phyloP scores from a whole-genome alignment of 2,797 vertebrate species.

The Malurus splendens region DNA sequence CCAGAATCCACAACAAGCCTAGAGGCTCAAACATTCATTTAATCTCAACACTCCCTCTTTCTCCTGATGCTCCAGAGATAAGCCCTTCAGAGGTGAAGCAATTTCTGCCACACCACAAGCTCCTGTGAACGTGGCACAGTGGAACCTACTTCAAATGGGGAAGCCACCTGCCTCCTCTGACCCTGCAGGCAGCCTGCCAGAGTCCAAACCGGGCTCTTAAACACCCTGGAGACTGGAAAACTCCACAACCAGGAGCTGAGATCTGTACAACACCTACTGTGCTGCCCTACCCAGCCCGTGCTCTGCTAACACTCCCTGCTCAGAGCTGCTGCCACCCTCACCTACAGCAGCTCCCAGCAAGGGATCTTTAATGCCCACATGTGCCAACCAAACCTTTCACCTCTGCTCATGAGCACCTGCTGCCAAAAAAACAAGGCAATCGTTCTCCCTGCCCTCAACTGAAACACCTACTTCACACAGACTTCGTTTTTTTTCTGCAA shows the following conservation, averaged over 20 bases:
- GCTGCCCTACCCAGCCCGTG: background rate
- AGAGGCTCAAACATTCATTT: background rate
- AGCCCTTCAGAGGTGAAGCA: background rate
- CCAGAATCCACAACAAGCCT: background rate
- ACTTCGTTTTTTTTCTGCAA: background rate
- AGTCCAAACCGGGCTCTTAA: background rate
- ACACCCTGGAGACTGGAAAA: fast-evolving
- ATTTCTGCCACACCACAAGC: background rate
- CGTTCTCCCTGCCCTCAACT: background rate
- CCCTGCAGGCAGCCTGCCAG: background rate
- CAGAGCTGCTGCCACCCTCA: background rate
- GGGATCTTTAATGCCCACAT: background rate
- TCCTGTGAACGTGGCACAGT: background rate
- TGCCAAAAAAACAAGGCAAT: background rate
- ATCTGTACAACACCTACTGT: background rate
- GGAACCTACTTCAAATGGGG: background rate
- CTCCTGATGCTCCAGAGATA: background rate
- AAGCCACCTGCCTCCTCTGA: background rate
- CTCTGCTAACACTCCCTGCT: background rate
- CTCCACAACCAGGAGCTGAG: background rate
- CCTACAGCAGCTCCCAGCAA: background rate
- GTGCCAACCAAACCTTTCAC: background rate
- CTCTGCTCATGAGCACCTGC: background rate
- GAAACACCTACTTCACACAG: background rate
- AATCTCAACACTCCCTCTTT: background rate